Evolutionary conservation across 2,888 invertebrate genomes (phyloP), one percentile per base, ranked within the genome.

Genomic region (Leucozona laternaria): DNA sequence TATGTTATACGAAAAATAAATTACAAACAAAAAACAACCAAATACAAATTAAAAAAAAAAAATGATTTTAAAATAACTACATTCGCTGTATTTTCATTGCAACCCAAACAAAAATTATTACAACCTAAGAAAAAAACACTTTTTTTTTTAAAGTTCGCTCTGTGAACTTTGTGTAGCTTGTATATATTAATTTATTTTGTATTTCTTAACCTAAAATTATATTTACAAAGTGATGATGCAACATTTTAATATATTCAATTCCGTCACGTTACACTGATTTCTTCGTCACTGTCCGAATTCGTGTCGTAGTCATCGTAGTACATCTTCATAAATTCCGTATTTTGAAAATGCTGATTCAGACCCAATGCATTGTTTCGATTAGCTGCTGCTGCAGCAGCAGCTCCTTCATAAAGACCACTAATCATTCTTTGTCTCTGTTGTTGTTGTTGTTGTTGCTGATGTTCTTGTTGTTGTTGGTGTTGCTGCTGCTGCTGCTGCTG

Each of bases 251-350:
- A 43, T 22, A 53, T 68, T 90, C 89, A 90, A 90, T 88, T 91
- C 92, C 92, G 96, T 97, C 97, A 97, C 94, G 97, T 97, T 92
- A 97, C 97, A 91, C 97, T 96, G 89, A 97, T 97, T 92, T 97
- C 97, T 90, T 97, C 97, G 90, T 96, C 96, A 80, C 95, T 95
- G 80, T 96, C 96, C 89, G 94, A 95, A 57, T 94, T 94, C 31
- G 93, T 92, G 80, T 95, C 95, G 76, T 92, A 93, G 85, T 93
- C 93, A 71, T 93, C 93, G 80, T 92, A 93, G 88, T 92, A 92
- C 89, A 92, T 91, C 88, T 92, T 92, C 90, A 91, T 90, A 86
- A 91, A 91, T 85, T 92, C 92, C 5, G 91, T 83, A 66, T 90
- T 89, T 70, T 90, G 90, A 50, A 91, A 91, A 82, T 90, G 89